Conservation (phyloP, 2,797 vertebrate species). For the Mormyrops attenuatus region DNA sequence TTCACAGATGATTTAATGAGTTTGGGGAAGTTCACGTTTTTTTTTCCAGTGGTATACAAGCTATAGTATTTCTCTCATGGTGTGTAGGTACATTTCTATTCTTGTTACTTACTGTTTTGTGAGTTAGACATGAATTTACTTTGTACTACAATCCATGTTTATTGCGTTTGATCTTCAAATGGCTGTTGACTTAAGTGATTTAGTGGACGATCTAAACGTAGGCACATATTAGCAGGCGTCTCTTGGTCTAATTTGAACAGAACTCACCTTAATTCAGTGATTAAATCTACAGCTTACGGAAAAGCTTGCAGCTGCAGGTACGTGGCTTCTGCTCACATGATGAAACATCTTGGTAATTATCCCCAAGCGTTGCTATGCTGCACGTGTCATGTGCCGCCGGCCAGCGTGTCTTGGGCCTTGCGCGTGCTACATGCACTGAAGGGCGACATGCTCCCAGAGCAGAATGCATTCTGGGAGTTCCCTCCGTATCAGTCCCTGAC, state of each 20-base stretch:
- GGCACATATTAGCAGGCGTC: not conserved
- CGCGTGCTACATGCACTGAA: not conserved
- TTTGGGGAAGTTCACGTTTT: not conserved
- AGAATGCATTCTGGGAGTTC: not conserved
- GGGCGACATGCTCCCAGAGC: not conserved
- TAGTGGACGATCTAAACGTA: not conserved
- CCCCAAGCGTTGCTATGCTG: not conserved
- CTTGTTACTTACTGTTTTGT: not conserved
- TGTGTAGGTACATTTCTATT: not conserved
- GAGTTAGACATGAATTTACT: not conserved
- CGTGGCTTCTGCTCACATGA: not conserved
- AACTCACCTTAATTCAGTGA: not conserved
- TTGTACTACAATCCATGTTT: not conserved
- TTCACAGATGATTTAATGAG: not conserved
- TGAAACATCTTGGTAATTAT: slow-evolving; percentile 17
- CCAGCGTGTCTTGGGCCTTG: not conserved
- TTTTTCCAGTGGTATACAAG: not conserved
- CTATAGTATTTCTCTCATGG: not conserved
- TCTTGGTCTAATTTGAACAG: not conserved
- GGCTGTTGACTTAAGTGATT: not conserved
- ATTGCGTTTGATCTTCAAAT: not conserved
- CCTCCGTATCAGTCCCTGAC: not conserved
- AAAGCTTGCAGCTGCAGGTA: not conserved
- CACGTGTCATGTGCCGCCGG: not conserved
- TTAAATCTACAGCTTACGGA: not conserved